A percentile compares a stretch with the other conserved stretches of the same genome.
phyloP scores from a whole-genome alignment of 2,888 invertebrate genomes.

The Sarcophaga subvicina region DNA sequence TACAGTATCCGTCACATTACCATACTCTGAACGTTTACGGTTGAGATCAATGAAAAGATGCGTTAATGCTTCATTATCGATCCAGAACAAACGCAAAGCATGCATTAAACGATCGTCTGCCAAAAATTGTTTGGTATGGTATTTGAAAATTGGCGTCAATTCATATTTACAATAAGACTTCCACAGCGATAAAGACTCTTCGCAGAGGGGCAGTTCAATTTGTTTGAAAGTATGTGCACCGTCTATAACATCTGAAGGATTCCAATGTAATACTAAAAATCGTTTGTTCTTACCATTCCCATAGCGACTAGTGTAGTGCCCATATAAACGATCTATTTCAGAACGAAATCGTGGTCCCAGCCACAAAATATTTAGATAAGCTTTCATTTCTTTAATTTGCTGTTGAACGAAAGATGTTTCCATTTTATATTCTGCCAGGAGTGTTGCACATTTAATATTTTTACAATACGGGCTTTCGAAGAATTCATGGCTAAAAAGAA shows the following conservation, averaged over 20 bases:
- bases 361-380: slow-evolving; percentile 87
- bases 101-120: slow-evolving; percentile 72
- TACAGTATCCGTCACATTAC: slow-evolving; percentile 32
- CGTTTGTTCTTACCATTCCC: slow-evolving; percentile 72
- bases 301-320: slow-evolving; percentile 64
- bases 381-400: slow-evolving; percentile 84
- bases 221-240: slow-evolving; percentile 82
- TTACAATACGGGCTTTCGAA: slow-evolving; percentile 71
- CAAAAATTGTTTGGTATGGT: slow-evolving; percentile 85
- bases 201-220: slow-evolving; percentile 86
- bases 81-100: slow-evolving; percentile 73
- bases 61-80: slow-evolving; percentile 68
- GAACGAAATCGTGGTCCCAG: slow-evolving; percentile 84
- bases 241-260: slow-evolving; percentile 85
- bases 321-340: slow-evolving; percentile 80
- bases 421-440: slow-evolving; percentile 83
- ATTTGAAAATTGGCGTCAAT: slow-evolving; percentile 86
- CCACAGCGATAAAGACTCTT: slow-evolving; percentile 76
- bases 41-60: slow-evolving; percentile 38
- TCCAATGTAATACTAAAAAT: slow-evolving; percentile 86
- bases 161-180: slow-evolving; percentile 86
- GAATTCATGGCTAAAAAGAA: slow-evolving; percentile 54
- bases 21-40: slow-evolving; percentile 23
- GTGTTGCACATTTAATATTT: slow-evolving; percentile 79
- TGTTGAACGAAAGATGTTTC: slow-evolving; percentile 84